Base-by-base conservation (phyloP, 2,797 vertebrate genomes). In the Enteromius viviparus region DNA sequence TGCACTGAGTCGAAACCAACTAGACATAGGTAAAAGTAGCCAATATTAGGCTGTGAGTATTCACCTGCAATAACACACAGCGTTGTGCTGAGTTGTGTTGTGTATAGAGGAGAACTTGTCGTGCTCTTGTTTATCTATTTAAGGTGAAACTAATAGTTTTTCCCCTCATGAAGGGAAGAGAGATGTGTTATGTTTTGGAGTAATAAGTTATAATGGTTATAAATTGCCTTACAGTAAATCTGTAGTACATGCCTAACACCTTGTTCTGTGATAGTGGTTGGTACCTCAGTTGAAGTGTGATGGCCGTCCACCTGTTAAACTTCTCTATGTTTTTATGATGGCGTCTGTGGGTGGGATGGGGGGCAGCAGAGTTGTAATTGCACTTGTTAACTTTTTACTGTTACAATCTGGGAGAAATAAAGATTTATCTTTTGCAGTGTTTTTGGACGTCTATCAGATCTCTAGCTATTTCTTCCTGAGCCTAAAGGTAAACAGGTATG, bases 381-480 rank as follows among this genome's bases (percentile, higher is more conserved):
- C 87, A 90, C 87, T 90, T 88, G 82, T 83, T 85, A 81, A 85
- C 72, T 91, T 90, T 91, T 88, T 90, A 88, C 82, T 84, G 88
- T 87, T 85, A 83, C 78, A 84, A 82, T 75, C 83, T 81, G 83
- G 77, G 83, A 89, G 75, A 87, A 89, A 91, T 90, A 91, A 91
- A 91, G 80, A 85, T 89, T 58, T 90, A 91, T 90, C 86, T 91
- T 90, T 89, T 91, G 83, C 90, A 90, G 82, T 88, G 90, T 91
- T 87, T 86, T 87, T 79, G 51, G 85, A 80, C 37, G 68, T 55
- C n/a, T 55, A 60, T 55, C 26, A 12, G 49, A 66, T 14, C 29
- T 29, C 15, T 71, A 7, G 23, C 23, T 71, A 11, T 72, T 5
- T 53, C 10, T 12, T 55, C 11, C 29, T 37, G 19, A 55, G 4